Evolutionary conservation across 2,888 invertebrate species (phyloP).

Genomic region (Catocala nupta): DNA sequence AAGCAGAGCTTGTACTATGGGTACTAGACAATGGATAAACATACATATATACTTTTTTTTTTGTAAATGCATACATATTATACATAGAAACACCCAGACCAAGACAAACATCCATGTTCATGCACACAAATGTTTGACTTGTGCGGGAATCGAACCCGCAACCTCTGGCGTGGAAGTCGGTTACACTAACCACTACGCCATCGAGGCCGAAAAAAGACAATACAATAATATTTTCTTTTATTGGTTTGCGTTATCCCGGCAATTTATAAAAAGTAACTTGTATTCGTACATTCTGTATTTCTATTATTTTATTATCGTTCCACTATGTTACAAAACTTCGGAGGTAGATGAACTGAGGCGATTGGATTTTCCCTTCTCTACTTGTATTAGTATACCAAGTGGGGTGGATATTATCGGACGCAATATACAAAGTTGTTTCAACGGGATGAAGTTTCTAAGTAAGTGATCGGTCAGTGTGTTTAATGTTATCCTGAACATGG

Average conservation of each 20-base stretch:
- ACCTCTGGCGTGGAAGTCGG: too few relatives aligned
- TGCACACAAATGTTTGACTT: too few relatives aligned
- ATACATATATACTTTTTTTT: too few relatives aligned
- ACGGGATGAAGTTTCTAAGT: slow-evolving; percentile 19
- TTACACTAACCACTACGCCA: too few relatives aligned
- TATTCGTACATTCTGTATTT: background rate
- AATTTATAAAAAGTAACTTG: slow-evolving; percentile 4
- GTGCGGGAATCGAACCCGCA: too few relatives aligned
- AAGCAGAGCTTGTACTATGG: too few relatives aligned
- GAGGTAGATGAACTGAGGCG: slow-evolving; percentile 2
- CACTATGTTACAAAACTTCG: slow-evolving; percentile 14
- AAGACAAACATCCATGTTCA: too few relatives aligned
- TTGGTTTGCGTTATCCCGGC: slow-evolving; percentile 2
- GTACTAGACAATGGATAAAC: too few relatives aligned
- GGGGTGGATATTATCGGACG: slow-evolving; percentile 15
- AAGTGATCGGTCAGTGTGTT: slow-evolving; percentile 27
- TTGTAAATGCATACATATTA: too few relatives aligned
- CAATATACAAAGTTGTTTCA: slow-evolving; percentile 23
- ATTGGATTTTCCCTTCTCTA: slow-evolving; percentile 19
- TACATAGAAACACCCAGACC: too few relatives aligned
- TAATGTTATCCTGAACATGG: slow-evolving; percentile 26
- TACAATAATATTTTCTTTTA: slow-evolving; percentile 8
- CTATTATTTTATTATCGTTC: slow-evolving; percentile 1
- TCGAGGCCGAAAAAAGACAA: background rate
- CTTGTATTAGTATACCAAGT: slow-evolving; percentile 26